Evolutionary conservation across 1,140 invertebrate genomes (phyloP), one percentile per base, ranked within the genome.

Genomic region (Caenorhabditis latens): DNA sequence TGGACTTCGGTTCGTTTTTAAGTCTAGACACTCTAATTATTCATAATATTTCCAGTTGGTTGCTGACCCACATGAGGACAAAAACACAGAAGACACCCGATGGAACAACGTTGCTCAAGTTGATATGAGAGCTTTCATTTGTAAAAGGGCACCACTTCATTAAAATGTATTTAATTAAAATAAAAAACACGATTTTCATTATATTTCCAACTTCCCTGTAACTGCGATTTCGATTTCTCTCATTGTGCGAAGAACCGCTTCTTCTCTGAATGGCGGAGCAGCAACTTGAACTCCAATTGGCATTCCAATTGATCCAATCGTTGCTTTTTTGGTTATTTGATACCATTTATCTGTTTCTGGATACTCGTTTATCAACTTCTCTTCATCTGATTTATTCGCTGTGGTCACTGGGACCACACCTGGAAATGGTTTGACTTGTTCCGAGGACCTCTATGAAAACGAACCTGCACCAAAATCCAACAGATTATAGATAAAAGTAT

Each of bases 221-320:
- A 89, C 71, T 14, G 87, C 87, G 8, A 79, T 40, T 89, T 89
- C 88, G 40, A 89, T 88, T 32, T 89, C 87, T 48, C 65, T 55
- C 58, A 89, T 71, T n/a, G 89, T 50, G 32, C 87, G n/a, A 4
- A 89, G 84, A 42, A 67, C 83, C 0, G 40, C 50, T 89, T 93
- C 93, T 86, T 93, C 93, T 46, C 92, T 84, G 90, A 88, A 93
- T 8, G 93, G 93, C 32, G 91, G 89, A 16, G 90, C 91, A 13
- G 93, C 90, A 9, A 93, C 88, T 88, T 93, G 93, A 9, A 94
- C 92, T 83, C 90, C 91, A 19, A 93, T 90, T 1, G 93, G 93
- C 65, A 93, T 87, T 42, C 93, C 93, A 8, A 89, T 89, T 4
- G 93, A 90, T 9, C 87, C 92, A 48, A 83, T 32, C 9, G 86